Base-by-base conservation (phyloP, 1,140 invertebrate genomes). In the Globodera ellingtonae region DNA sequence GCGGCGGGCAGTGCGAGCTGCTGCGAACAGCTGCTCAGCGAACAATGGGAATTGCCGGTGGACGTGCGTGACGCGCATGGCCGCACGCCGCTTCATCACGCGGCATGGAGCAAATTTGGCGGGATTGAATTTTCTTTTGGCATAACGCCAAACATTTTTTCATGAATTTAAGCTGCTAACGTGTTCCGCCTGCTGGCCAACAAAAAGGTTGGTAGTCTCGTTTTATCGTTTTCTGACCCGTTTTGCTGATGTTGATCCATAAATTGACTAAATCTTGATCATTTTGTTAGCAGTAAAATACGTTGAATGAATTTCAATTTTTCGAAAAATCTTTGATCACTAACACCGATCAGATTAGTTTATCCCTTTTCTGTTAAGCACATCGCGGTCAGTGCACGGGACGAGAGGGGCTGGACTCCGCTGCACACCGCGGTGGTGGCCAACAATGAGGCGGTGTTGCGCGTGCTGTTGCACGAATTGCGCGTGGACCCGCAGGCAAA, bases 11-110 rank as follows among this genome's bases (percentile, higher is more conserved):
- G 56, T 70, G 48, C 75, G 50, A 35, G 44, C 24, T 65, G 79
- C 69, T 83, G 82, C 50, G 84, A 83, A 35, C 44, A 74, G 62
- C 35, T 83, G 24, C 56, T 83, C 15, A 56, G n/a, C 13, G 24
- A 50, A 13, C 44, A 80, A 50, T 84, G 83, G 79, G 50, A 71
- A 48, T 62, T 85, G 67, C 83, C 83, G 24, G 35, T 84, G 48
- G 83, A 84, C 74, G 59, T 82, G 18, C 52, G 78, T 13, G 83
- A 84, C 62, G 62, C 47, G 62, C 69, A 67, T 35, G 81, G 75
- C n/a, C 82, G 85, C 35, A 84, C 83, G 24, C 83, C 83, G 2
- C 74, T 84, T 8, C 85, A 86, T 76, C 86, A 82, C 18, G 83
- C 83, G 18, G 75, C 70, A 48, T 65, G 80, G 67, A 48, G 56